These are phyloP conservation scores for Drosophila littoralis DNA, from an alignment of 1,140 invertebrate genomes.

Conservation along the genomic window DNA sequence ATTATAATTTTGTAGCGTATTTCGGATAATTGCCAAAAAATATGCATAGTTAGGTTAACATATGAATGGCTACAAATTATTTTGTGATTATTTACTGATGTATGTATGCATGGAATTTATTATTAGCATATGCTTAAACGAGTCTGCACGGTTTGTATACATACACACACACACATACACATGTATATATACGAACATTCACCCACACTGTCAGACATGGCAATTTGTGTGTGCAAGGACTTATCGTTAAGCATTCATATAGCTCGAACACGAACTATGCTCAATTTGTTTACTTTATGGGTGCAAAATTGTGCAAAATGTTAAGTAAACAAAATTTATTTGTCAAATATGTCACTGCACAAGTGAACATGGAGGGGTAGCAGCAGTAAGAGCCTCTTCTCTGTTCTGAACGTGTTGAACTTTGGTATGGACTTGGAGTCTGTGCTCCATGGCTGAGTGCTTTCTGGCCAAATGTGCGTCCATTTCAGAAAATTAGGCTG, in stretches of 20 bases:
- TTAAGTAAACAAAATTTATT: conserved; percentile 54
- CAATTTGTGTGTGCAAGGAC: conserved; percentile 15
- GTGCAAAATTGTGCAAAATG: conserved; percentile 41
- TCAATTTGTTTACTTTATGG: conserved; percentile 50
- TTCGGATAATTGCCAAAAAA: background rate
- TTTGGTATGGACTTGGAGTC: conserved; percentile 2
- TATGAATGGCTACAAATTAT: background rate
- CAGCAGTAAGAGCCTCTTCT: background rate
- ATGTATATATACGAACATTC: background rate
- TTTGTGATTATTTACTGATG: background rate
- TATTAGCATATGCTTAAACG: conserved; percentile 11
- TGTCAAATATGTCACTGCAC: conserved; percentile 19
- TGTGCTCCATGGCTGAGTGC: conserved; percentile 17
- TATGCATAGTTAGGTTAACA: conserved; percentile 1
- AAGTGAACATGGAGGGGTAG: background rate
- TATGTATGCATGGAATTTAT: conserved; percentile 3
- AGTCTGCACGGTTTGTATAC: background rate
- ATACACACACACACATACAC: background rate
- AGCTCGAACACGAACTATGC: conserved; percentile 16
- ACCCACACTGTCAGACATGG: background rate
- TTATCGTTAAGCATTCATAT: conserved; percentile 43
- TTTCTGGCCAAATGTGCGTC: conserved; percentile 18
- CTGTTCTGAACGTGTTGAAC: background rate
- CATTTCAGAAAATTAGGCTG: conserved; percentile 32
- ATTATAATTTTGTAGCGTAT: background rate